Conservation (phyloP, 2,888 invertebrate species). For the Zaprionus bogoriensis region DNA sequence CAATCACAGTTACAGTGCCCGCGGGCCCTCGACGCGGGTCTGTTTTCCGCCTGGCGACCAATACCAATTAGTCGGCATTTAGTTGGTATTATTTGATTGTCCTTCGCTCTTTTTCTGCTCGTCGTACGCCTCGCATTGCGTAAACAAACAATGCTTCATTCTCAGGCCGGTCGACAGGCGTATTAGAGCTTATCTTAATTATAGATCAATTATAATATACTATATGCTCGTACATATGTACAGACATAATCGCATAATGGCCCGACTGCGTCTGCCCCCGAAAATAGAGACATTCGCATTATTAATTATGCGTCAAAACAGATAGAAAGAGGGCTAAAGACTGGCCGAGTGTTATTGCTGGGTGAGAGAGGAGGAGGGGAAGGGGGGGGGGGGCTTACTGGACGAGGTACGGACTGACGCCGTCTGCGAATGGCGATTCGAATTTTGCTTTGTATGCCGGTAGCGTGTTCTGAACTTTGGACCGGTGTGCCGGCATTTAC, state of each 20-base stretch:
- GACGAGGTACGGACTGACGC: slow-evolving; percentile 2
- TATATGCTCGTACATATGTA: slow-evolving; percentile 3
- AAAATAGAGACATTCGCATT: slow-evolving; percentile 18
- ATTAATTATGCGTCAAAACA: slow-evolving; percentile 52
- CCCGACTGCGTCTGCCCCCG: slow-evolving; percentile 16
- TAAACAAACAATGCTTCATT: slow-evolving; percentile 52
- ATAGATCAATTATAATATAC: slow-evolving; percentile 71
- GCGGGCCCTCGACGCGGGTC: not conserved
- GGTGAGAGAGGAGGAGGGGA: not conserved
- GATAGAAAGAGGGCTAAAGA: slow-evolving; percentile 3
- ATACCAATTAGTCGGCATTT: slow-evolving; percentile 31
- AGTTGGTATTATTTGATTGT: slow-evolving; percentile 10
- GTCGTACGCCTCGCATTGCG: slow-evolving; percentile 45
- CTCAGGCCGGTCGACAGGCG: slow-evolving; percentile 44
- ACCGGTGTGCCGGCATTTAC: slow-evolving; percentile 19
- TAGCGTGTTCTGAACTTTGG: slow-evolving; percentile 40
- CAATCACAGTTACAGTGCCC: slow-evolving; percentile 30
- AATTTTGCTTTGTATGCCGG: slow-evolving; percentile 34
- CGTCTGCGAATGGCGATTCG: not conserved
- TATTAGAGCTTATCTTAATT: slow-evolving; percentile 71
- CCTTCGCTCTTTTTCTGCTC: slow-evolving; percentile 21
- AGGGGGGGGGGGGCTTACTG: not conserved
- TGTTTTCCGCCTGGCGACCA: slow-evolving; percentile 41
- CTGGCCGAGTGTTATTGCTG: not conserved
- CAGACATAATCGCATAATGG: slow-evolving; percentile 28